A percentile compares a stretch with the other conserved stretches of the same genome.
Conservation (phyloP, 1,140 invertebrate genomes). For the Tetragnatha versicolor region DNA sequence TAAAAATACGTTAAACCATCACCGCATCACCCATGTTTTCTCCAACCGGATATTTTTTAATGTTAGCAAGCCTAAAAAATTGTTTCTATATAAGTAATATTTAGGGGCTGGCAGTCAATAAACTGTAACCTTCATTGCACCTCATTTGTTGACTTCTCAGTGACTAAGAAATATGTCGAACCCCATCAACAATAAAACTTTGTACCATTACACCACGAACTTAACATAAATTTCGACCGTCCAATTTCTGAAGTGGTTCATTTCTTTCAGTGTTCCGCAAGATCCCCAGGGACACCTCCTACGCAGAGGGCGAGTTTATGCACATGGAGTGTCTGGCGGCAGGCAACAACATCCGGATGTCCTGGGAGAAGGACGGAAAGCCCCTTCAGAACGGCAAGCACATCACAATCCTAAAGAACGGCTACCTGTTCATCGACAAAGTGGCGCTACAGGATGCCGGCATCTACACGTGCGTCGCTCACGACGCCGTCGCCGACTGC, state of each 20-base stretch:
- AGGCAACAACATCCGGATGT: conserved; percentile 4
- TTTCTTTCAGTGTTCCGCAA: conserved; percentile 55
- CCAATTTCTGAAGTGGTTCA: too few relatives aligned
- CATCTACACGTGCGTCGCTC: conserved; percentile 57
- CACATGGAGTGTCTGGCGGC: conserved; percentile 53
- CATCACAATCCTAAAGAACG: conserved; percentile 49
- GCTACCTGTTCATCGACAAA: conserved; percentile 50
- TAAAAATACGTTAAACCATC: too few relatives aligned
- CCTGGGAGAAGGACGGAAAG: conserved; percentile 51
- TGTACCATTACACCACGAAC: too few relatives aligned
- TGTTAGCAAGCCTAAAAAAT: too few relatives aligned
- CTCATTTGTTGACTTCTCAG: neutral
- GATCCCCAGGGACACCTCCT: conserved; percentile 49
- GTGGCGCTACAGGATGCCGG: conserved; percentile 52
- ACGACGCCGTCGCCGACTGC: conserved; percentile 36
- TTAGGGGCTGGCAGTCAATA: too few relatives aligned
- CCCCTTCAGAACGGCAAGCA: conserved; percentile 21
- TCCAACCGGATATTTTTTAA: too few relatives aligned
- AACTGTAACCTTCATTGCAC: too few relatives aligned
- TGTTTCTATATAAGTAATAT: too few relatives aligned
- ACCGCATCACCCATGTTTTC: too few relatives aligned
- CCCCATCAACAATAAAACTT: too few relatives aligned
- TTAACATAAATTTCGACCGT: too few relatives aligned
- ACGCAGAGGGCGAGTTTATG: conserved; percentile 55
- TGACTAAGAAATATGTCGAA: neutral